phyloP scores from a whole-genome alignment of 2,113 vertebrate genomes.

The Gobius niger region DNA sequence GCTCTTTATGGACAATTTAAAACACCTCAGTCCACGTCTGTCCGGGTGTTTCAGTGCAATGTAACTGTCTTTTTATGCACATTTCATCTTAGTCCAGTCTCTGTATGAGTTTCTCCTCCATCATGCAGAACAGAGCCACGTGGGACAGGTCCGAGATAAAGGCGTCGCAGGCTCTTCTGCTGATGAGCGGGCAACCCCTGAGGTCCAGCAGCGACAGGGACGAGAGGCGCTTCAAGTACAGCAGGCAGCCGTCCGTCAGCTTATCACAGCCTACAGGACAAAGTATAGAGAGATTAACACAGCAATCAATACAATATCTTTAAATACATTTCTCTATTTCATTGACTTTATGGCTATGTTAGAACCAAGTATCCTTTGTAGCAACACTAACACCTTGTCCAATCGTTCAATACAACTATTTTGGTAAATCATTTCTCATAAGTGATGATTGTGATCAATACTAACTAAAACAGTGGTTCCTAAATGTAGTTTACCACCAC shows the following conservation, averaged over 20 bases:
- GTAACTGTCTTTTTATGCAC: background rate
- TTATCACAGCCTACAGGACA: conserved; percentile 86
- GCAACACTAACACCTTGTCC: too few relatives aligned
- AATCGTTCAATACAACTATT: too few relatives aligned
- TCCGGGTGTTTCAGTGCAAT: background rate
- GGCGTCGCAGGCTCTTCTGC: conserved; percentile 88
- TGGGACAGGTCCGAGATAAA: conserved; percentile 96
- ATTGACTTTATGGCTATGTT: too few relatives aligned
- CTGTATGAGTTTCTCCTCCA: conserved; percentile 97
- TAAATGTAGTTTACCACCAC: too few relatives aligned
- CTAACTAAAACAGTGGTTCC: too few relatives aligned
- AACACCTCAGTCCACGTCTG: too few relatives aligned
- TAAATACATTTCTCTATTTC: too few relatives aligned
- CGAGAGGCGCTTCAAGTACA: conserved; percentile 88
- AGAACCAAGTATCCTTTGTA: too few relatives aligned
- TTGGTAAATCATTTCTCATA: too few relatives aligned
- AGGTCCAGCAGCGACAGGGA: conserved; percentile 89
- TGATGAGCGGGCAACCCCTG: conserved; percentile 89
- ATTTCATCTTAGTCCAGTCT: conserved; percentile 74
- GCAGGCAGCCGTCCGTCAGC: conserved; percentile 90
- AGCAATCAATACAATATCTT: too few relatives aligned
- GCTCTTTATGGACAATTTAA: too few relatives aligned
- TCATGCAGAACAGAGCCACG: conserved; percentile 91
- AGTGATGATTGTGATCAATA: too few relatives aligned
- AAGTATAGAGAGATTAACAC: background rate